These are phyloP conservation scores for Clupea harengus DNA, from an alignment of 2,113 vertebrate species.

Conservation along the genomic window DNA sequence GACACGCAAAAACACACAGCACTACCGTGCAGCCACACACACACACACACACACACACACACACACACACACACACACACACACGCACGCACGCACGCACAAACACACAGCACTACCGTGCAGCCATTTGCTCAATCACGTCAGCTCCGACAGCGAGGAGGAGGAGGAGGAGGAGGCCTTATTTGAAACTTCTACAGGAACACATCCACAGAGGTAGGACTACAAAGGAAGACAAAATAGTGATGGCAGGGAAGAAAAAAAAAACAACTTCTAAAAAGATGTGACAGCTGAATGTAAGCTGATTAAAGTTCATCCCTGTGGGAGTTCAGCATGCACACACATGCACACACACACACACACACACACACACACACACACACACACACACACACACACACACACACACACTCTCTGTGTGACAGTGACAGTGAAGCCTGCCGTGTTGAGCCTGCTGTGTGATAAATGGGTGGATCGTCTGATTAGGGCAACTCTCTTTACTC, in stretches of 20 bases:
- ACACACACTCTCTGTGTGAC: not conserved
- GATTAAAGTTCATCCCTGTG: not conserved
- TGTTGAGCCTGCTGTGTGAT: not conserved
- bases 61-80: no score
- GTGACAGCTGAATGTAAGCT: not conserved
- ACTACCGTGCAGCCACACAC: no score
- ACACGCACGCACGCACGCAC: no score
- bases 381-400: no score
- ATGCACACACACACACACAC: no score
- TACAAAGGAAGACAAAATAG: not conserved
- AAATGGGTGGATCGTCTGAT: not conserved
- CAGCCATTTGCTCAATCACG: not conserved
- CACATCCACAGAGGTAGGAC: not conserved
- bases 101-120: constrained; percentile 7
- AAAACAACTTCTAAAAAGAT: not conserved
- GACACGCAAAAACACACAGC: no score
- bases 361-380: no score
- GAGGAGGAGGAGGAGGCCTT: no score
- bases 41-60: no score
- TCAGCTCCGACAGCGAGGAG: not conserved
- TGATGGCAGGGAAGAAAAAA: not conserved
- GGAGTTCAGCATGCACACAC: no score
- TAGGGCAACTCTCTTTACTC: not conserved
- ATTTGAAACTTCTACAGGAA: not conserved
- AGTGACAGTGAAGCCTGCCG: not conserved